Percentiles rank a stretch among this genome's conserved stretches.
These are phyloP conservation scores for Drosophila novamexicana DNA, from an alignment of 1,140 invertebrate genomes.

Conservation along the genomic window DNA sequence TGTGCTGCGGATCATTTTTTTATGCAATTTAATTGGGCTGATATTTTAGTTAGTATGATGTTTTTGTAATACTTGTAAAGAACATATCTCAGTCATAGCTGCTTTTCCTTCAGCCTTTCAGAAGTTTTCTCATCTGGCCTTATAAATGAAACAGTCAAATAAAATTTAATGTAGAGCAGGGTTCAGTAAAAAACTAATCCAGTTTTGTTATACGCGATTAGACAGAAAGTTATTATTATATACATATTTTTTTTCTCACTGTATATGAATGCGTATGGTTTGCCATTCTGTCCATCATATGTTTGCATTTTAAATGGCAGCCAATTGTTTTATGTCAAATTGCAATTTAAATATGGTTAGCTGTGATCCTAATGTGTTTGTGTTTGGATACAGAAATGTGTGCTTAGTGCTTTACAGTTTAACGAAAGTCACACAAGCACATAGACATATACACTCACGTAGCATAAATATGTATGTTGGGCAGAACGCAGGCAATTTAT, in stretches of 20 bases:
- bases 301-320: slow-evolving; percentile 17
- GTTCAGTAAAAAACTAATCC: no score
- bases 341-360: slow-evolving; percentile 58
- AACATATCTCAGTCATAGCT: no score
- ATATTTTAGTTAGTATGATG: no score
- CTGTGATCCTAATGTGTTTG: slow-evolving; percentile 14
- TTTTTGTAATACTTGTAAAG: no score
- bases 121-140: no score
- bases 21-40: no score
- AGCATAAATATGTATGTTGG: not conserved
- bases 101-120: no score
- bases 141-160: no score
- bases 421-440: slow-evolving; percentile 21
- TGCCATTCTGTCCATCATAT: slow-evolving; percentile 4
- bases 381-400: slow-evolving; percentile 3
- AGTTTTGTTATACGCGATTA: no score
- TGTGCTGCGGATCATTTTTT: no score
- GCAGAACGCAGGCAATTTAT: slow-evolving; percentile 14
- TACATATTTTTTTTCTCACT: not conserved
- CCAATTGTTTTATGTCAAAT: slow-evolving; percentile 50
- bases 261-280: not conserved
- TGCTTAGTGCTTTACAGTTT: slow-evolving; percentile 27
- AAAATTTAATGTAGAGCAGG: no score
- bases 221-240: not conserved
- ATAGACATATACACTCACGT: slow-evolving; percentile 11